These are phyloP conservation scores for Petrocephalus schoutedeni DNA, from an alignment of 2,797 vertebrate species.

Conservation along the genomic window DNA sequence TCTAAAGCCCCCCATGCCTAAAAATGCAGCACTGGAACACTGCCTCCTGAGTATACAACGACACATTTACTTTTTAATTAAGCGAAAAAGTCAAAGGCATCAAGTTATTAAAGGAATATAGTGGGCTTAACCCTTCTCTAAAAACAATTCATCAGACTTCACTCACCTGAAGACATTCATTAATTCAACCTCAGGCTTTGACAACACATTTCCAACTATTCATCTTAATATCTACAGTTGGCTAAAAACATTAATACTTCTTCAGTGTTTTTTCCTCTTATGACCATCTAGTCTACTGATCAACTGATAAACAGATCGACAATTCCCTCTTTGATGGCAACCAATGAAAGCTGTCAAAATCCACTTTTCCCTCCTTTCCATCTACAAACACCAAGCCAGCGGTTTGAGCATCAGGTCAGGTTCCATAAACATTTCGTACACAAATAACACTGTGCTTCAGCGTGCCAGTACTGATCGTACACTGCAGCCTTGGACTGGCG, in stretches of 20 bases:
- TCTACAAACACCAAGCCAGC: background rate
- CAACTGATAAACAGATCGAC: background rate
- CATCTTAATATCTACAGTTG: background rate
- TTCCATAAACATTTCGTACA: background rate
- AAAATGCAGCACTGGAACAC: background rate
- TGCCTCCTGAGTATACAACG: background rate
- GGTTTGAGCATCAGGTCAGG: background rate
- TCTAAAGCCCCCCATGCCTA: background rate
- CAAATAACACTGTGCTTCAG: background rate
- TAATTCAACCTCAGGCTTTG: background rate
- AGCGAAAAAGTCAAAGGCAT: background rate
- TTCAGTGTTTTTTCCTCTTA: background rate
- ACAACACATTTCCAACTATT: background rate
- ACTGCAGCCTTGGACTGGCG: background rate
- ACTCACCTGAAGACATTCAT: background rate
- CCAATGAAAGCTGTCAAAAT: background rate
- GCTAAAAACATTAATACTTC: background rate
- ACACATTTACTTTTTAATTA: background rate
- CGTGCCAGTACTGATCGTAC: background rate
- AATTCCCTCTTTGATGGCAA: background rate
- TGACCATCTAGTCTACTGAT: background rate
- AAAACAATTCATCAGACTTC: background rate
- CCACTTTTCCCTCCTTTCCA: background rate
- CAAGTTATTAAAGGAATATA: background rate
- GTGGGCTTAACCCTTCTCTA: background rate